A percentile compares a stretch with the other conserved stretches of the same genome.
Evolutionary conservation across 2,113 vertebrate species (phyloP).

Genomic region (Ursus arctos): DNA sequence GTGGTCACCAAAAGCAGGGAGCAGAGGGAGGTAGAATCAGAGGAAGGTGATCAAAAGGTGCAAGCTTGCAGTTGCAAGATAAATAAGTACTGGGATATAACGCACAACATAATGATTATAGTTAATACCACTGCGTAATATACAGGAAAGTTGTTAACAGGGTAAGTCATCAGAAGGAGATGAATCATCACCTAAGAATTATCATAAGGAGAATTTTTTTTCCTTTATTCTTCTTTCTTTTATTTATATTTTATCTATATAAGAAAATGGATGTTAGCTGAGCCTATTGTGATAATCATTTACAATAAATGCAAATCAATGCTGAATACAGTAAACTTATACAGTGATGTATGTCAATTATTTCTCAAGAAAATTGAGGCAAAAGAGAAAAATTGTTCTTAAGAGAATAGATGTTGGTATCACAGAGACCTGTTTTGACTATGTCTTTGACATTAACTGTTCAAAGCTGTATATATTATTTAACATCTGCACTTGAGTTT

Average conservation of each 20-base stretch:
- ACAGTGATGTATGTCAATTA: neutral
- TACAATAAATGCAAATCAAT: neutral
- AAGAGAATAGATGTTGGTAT: neutral
- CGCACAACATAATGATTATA: neutral
- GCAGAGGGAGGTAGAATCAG: neutral
- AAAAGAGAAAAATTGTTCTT: neutral
- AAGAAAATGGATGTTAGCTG: neutral
- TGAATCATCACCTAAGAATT: neutral
- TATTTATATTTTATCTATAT: neutral
- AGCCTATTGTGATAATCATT: neutral
- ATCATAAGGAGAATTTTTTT: neutral
- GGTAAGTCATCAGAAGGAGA: neutral
- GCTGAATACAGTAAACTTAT: neutral
- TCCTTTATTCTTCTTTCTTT: neutral
- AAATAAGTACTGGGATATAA: neutral
- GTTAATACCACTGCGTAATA: neutral
- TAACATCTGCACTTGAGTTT: slow-evolving; percentile 16
- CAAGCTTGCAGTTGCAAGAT: neutral
- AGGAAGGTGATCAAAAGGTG: neutral
- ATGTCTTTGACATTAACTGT: neutral
- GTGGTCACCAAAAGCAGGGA: neutral
- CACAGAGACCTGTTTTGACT: neutral
- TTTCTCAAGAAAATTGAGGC: neutral
- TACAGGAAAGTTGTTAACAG: neutral
- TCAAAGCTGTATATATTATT: neutral